These are phyloP conservation scores for Caenorhabditis angaria DNA, from an alignment of 2,888 invertebrate genomes.

Conservation along the genomic window DNA sequence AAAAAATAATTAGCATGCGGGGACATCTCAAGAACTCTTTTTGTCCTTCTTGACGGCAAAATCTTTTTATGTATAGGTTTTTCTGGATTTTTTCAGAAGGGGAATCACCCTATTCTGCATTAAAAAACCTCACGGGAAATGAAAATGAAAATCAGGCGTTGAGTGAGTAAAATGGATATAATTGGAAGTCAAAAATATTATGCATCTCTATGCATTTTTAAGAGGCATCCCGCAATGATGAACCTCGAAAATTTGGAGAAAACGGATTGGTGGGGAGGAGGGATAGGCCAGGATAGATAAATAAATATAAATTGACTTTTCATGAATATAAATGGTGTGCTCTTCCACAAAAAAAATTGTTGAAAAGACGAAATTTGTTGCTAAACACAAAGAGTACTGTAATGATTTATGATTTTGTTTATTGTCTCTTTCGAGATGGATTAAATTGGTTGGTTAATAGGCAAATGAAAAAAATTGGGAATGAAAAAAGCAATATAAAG, in stretches of 20 bases:
- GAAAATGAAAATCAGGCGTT: constrained; percentile 1
- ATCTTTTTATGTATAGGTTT: not conserved
- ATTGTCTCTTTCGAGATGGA: constrained; percentile 7
- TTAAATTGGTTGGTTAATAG: constrained; percentile 13
- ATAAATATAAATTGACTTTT: constrained; percentile 48
- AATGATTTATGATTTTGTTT: constrained; percentile 41
- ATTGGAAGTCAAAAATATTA: too few relatives aligned
- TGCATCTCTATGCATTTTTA: constrained; percentile 41
- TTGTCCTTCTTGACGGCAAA: constrained; percentile 5
- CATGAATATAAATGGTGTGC: constrained; percentile 25
- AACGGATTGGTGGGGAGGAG: constrained; percentile 28
- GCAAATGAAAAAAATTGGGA: constrained; percentile 7
- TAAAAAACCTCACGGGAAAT: not conserved
- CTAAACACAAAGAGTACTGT: constrained; percentile 22
- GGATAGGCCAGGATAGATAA: constrained; percentile 5
- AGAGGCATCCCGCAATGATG: constrained; percentile 24
- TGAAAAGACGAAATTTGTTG: constrained; percentile 10
- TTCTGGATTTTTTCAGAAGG: not conserved
- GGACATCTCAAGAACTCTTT: constrained; percentile 22
- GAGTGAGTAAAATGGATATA: too few relatives aligned
- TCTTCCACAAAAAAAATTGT: constrained; percentile 1
- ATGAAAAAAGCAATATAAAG: not conserved
- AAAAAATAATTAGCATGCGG: constrained; percentile 34
- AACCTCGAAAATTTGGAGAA: not conserved
- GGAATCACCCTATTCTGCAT: not conserved